These are phyloP conservation scores for Dendrocincla tyrannina DNA, from an alignment of 2,797 vertebrate genomes.

Conservation along the genomic window DNA sequence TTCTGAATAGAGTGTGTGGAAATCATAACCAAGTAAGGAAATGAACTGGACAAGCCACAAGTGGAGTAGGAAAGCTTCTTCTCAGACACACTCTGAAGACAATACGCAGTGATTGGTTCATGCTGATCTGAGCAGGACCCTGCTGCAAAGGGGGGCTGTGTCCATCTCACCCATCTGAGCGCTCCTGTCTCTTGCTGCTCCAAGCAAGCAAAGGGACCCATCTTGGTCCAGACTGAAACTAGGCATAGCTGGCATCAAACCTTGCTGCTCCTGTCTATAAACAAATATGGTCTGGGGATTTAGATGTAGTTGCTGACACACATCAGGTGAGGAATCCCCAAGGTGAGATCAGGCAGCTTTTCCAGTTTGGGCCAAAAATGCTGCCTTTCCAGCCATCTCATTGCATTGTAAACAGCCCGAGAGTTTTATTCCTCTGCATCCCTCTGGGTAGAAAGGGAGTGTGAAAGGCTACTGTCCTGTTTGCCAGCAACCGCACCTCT, in stretches of 20 bases:
- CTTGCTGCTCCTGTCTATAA: not conserved
- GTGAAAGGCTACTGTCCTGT: not conserved
- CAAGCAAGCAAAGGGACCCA: not conserved
- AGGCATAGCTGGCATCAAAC: not conserved
- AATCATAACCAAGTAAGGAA: not conserved
- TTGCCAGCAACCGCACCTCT: not conserved
- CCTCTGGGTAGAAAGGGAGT: not conserved
- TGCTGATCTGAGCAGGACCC: not conserved
- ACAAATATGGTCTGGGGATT: not conserved
- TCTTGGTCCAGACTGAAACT: not conserved
- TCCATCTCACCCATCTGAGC: rapidly evolving
- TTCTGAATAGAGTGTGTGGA: not conserved
- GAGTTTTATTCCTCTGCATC: not conserved
- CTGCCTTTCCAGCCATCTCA: not conserved
- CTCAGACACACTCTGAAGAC: not conserved
- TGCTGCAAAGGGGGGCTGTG: not conserved
- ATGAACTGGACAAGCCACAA: not conserved
- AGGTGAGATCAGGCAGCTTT: not conserved
- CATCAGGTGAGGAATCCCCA: not conserved
- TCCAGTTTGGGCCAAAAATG: not conserved
- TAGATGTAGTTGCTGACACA: not conserved
- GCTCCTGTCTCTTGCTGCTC: not conserved
- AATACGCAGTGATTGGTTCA: not conserved
- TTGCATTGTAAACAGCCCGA: not conserved
- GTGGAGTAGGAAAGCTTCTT: not conserved